Evolutionary conservation across 2,888 invertebrate genomes (phyloP).

Genomic region (Polydrusus tereticollis): DNA sequence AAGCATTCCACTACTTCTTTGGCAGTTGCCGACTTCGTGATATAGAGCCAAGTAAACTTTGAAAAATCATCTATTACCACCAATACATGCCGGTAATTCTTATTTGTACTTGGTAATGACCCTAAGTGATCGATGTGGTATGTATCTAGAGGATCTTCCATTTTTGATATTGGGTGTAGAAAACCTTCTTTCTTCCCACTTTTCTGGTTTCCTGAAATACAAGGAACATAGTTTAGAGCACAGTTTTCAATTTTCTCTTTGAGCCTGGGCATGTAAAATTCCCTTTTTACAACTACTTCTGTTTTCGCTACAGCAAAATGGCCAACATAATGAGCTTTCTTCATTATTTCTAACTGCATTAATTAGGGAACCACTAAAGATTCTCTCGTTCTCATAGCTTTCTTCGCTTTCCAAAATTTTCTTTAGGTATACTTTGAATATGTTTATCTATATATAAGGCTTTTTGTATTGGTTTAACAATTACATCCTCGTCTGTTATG

Average conservation of each 20-base stretch:
- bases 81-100: conserved; percentile 58
- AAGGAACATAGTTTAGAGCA: conserved; percentile 53
- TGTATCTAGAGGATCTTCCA: conserved; percentile 50
- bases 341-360: conserved; percentile 61
- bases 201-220: conserved; percentile 56
- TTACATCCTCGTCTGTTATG: conserved; percentile 26
- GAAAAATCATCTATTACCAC: conserved; percentile 44
- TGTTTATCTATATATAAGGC: conserved; percentile 52
- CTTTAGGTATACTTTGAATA: conserved; percentile 49
- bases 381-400: too few species aligned
- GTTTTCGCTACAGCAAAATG: conserved; percentile 57
- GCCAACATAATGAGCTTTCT: conserved; percentile 59
- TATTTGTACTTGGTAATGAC: conserved; percentile 52
- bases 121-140: conserved; percentile 57
- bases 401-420: too few species aligned
- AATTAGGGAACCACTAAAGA: conserved; percentile 57
- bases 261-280: conserved; percentile 52
- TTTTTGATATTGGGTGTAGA: conserved; percentile 52
- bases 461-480: conserved; percentile 15
- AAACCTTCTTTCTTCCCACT: conserved; percentile 55
- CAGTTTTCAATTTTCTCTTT: conserved; percentile 49
- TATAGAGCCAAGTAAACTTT: conserved; percentile 56
- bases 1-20: conserved; percentile 54
- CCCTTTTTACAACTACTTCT: conserved; percentile 45
- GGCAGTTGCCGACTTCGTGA: conserved; percentile 52